Evolutionary conservation across 2,797 vertebrate species (phyloP).

Genomic region (Cryptoprocta ferox): DNA sequence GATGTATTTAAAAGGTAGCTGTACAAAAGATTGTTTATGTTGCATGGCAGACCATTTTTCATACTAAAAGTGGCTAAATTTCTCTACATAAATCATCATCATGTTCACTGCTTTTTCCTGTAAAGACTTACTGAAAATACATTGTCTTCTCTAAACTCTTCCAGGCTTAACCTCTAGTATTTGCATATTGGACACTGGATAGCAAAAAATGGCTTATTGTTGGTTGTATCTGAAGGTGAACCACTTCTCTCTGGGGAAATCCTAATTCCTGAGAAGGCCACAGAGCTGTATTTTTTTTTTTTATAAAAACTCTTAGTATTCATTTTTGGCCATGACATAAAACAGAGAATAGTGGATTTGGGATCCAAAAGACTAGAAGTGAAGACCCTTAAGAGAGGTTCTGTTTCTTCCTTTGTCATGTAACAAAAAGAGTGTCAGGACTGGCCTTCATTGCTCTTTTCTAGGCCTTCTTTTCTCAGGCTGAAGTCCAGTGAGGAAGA

Average conservation of each 20-base stretch:
- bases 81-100: conserved; percentile 56
- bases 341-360: neutral
- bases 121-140: conserved; percentile 9
- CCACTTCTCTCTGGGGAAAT: neutral
- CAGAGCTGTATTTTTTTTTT: neutral
- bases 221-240: neutral
- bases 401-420: neutral
- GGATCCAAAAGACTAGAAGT: neutral
- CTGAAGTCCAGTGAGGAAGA: neutral
- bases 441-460: neutral
- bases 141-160: neutral
- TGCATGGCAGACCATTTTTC: conserved; percentile 72
- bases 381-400: neutral
- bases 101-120: neutral
- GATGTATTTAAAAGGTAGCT: conserved; percentile 49
- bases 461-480: neutral
- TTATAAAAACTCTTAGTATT: neutral
- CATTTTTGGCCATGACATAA: neutral
- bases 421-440: neutral
- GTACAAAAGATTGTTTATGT: conserved; percentile 48
- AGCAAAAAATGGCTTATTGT: neutral
- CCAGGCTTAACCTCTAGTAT: conserved; percentile 1
- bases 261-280: neutral
- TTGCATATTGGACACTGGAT: neutral
- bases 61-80: neutral